Conservation (phyloP, 2,888 invertebrate species). For the Chymomyza amoena region DNA sequence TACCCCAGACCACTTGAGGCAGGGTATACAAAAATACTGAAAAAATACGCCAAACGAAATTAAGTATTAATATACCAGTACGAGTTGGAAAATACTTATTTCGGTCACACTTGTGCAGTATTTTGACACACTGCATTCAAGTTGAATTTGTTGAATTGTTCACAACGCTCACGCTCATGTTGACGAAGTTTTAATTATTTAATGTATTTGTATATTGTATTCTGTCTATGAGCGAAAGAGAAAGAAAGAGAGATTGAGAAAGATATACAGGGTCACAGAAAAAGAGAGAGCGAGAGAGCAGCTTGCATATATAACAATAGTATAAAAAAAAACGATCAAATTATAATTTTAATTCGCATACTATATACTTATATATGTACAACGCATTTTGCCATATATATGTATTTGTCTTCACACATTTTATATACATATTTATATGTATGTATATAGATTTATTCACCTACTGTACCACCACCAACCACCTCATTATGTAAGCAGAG, state of each 20-base stretch:
- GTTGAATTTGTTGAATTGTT: conserved; percentile 78
- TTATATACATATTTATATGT: conserved; percentile 55
- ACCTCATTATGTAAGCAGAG: conserved; percentile 63
- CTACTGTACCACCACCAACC: conserved; percentile 65
- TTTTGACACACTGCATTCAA: conserved; percentile 66
- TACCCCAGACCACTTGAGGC: no score
- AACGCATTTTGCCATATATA: conserved; percentile 36
- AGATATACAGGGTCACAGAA: conserved; percentile 57
- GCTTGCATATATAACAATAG: conserved; percentile 49
- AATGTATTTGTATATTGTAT: conserved; percentile 67
- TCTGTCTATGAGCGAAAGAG: conserved; percentile 63
- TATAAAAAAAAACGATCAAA: conserved; percentile 32
- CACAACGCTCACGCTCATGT: conserved; percentile 66
- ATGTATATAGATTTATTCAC: conserved; percentile 47
- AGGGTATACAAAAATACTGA: not conserved
- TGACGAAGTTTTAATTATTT: conserved; percentile 72
- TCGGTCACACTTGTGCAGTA: not conserved
- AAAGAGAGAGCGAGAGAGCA: conserved; percentile 48
- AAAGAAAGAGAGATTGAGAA: conserved; percentile 55
- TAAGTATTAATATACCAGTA: not conserved
- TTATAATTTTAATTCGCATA: conserved; percentile 28
- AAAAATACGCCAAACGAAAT: not conserved
- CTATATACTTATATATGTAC: conserved; percentile 4
- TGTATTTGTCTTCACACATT: conserved; percentile 16
- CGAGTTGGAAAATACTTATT: not conserved